phyloP scores from a whole-genome alignment of 2,797 vertebrate species.

The Bryconaethiops microstoma region DNA sequence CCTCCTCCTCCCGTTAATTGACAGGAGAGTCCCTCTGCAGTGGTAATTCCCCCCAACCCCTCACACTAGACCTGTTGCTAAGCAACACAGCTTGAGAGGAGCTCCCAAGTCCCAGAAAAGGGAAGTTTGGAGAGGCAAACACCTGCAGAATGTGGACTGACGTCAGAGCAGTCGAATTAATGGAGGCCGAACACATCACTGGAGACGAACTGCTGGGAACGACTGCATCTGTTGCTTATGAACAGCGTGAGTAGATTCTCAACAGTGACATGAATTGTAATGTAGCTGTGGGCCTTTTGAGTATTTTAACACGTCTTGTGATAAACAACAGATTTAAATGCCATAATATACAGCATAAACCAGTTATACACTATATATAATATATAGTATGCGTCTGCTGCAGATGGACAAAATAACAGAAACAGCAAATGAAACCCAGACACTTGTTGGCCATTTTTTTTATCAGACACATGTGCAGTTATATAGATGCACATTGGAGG shows the following conservation, averaged over 20 bases:
- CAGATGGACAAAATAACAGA: too few relatives aligned
- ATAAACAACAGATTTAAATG: background rate
- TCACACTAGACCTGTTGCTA: constrained; percentile 48
- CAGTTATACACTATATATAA: background rate
- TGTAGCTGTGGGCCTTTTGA: background rate
- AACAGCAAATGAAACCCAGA: too few relatives aligned
- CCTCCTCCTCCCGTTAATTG: constrained; percentile 32
- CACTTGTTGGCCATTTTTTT: too few relatives aligned
- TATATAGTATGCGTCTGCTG: too few relatives aligned
- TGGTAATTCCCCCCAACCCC: constrained; percentile 29
- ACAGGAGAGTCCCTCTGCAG: constrained; percentile 55
- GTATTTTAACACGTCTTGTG: background rate
- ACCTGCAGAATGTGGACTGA: constrained; percentile 48
- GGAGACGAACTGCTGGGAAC: background rate
- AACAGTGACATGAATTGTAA: background rate
- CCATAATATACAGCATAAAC: background rate
- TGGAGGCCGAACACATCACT: background rate
- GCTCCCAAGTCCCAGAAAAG: constrained; percentile 44
- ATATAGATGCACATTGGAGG: too few relatives aligned
- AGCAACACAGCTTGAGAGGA: constrained; percentile 50
- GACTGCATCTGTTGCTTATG: background rate
- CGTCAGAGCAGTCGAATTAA: constrained; percentile 16
- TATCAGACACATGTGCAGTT: too few relatives aligned
- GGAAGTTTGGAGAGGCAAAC: constrained; percentile 39
- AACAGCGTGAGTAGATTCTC: background rate